Evolutionary conservation across 2,797 vertebrate genomes (phyloP).

Genomic region (Sciaenops ocellatus): DNA sequence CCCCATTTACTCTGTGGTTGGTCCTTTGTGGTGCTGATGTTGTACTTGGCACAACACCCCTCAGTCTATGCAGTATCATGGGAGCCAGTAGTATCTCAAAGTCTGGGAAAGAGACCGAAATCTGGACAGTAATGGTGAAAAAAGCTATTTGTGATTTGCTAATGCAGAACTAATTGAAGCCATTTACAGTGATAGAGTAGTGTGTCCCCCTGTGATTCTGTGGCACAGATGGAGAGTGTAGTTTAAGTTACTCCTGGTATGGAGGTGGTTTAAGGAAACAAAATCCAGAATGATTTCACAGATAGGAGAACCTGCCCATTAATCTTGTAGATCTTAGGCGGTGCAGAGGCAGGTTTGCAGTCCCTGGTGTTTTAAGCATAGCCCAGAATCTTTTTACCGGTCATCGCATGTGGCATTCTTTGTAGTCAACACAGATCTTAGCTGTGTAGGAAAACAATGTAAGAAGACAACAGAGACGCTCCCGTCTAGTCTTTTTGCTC

Average conservation of each 20-base stretch:
- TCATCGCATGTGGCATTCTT: neutral
- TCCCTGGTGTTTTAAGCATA: neutral
- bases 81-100: constrained; percentile 27
- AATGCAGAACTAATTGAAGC: constrained; percentile 69
- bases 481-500: neutral
- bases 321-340: neutral
- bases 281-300: constrained; percentile 10
- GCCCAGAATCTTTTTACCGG: neutral
- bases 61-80: constrained; percentile 27
- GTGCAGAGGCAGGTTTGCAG: neutral
- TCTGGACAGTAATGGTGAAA: constrained; percentile 58
- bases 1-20: constrained; percentile 55
- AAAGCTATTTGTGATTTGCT: constrained; percentile 65
- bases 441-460: neutral
- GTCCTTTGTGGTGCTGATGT: constrained; percentile 59
- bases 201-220: constrained; percentile 33
- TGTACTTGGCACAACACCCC: constrained; percentile 50
- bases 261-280: constrained; percentile 20
- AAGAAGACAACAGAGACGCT: neutral
- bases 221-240: constrained; percentile 45
- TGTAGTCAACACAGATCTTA: neutral
- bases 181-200: constrained; percentile 42
- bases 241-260: constrained; percentile 22
- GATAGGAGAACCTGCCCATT: constrained; percentile 5
- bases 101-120: constrained; percentile 25